Evolutionary conservation across 2,888 invertebrate genomes (phyloP).

Genomic region (Aphidius colemani): DNA sequence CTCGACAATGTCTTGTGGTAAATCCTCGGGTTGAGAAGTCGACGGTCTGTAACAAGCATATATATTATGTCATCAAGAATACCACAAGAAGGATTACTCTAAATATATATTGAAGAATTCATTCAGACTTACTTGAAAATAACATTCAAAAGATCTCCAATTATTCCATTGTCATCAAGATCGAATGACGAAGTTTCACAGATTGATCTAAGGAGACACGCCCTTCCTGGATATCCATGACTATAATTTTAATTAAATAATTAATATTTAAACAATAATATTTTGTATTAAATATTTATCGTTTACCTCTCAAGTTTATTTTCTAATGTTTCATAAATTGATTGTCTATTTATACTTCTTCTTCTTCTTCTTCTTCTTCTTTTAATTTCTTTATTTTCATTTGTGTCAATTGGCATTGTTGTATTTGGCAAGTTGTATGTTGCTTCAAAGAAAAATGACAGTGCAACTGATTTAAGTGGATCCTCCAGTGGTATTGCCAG

Average conservation of each 20-base stretch:
- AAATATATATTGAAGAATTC: conserved; percentile 1
- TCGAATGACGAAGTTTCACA: conserved; percentile 67
- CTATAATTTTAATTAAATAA: conserved; percentile 48
- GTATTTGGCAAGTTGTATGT: conserved; percentile 67
- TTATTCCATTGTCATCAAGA: conserved; percentile 67
- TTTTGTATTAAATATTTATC: not conserved
- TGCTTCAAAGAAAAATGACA: conserved; percentile 77
- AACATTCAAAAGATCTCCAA: conserved; percentile 71
- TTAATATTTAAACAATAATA: not conserved
- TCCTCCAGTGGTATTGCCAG: conserved; percentile 73
- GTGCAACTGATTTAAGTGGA: conserved; percentile 71
- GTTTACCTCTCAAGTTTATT: conserved; percentile 64
- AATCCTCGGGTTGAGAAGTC: conserved; percentile 64
- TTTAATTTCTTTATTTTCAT: conserved; percentile 44
- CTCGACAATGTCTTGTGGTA: conserved; percentile 64
- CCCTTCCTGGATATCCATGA: conserved; percentile 64
- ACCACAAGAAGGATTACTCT: conserved; percentile 1
- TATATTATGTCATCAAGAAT: conserved; percentile 10
- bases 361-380: conserved; percentile 62
- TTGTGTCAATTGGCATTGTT: conserved; percentile 46
- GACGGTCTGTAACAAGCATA: conserved; percentile 64
- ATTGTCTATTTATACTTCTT: conserved; percentile 63
- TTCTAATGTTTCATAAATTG: conserved; percentile 65
- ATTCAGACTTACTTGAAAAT: conserved; percentile 67
- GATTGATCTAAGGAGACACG: conserved; percentile 68